Percentiles rank a stretch among this genome's conserved stretches.
Conservation (phyloP, 1,140 invertebrate species). For the Cydia amplana region DNA sequence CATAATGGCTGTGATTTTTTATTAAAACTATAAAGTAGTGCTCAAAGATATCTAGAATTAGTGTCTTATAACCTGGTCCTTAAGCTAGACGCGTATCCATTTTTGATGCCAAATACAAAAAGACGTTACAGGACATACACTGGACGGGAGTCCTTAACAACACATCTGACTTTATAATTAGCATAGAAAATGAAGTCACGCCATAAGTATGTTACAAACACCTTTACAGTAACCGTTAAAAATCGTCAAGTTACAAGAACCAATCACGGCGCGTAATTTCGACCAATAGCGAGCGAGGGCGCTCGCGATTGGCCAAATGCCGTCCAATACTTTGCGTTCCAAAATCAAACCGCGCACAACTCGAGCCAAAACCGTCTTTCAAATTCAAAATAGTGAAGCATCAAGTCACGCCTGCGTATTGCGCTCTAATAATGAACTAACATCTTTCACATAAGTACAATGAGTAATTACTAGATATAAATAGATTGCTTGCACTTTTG, state of each 20-base stretch:
- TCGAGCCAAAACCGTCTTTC: conserved; percentile 28
- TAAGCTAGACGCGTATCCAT: not conserved
- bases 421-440: not conserved
- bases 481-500: not conserved
- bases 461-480: not conserved
- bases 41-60: not conserved
- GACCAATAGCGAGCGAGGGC: not conserved
- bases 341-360: conserved; percentile 15
- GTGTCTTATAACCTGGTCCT: not conserved
- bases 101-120: conserved; percentile 3
- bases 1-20: conserved; percentile 17
- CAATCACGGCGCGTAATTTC: not conserved
- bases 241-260: conserved; percentile 4
- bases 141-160: conserved; percentile 13
- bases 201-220: not conserved
- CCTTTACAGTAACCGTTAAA: conserved; percentile 20
- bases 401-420: conserved; percentile 14
- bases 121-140: not conserved
- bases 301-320: not conserved
- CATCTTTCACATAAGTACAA: conserved; percentile 4
- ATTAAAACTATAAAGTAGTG: not conserved
- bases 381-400: conserved; percentile 11
- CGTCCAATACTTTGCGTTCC: not conserved
- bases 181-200: not conserved
- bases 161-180: not conserved